Evolutionary conservation across 1,140 invertebrate species (phyloP), one percentile per base, ranked within the genome.

Genomic region (Leptestheria dahalacensis): DNA sequence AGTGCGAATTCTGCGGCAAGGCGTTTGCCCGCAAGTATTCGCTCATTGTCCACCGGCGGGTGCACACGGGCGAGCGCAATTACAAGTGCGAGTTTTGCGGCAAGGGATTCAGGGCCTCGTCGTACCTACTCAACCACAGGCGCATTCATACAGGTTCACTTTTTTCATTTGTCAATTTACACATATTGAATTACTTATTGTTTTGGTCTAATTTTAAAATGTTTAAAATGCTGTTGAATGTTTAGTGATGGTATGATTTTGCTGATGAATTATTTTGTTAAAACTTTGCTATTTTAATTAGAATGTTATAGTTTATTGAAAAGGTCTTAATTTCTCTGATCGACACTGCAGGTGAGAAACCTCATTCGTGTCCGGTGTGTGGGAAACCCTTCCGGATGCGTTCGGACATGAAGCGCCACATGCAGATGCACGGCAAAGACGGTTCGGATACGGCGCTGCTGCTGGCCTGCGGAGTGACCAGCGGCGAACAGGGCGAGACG

Each of bases 21-120:
- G 85, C 89, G 64, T 93, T 93, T 73, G 90, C 91, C 0, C 78
- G 93, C 18, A 88, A 92, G 62, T 95, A 96, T 68, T 94, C 91
- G 21, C 71, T 91, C n/a, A 88, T 85, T n/a, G 80, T 91, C 0
- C 92, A 95, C 68, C 76, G 88, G 0, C 75, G 88, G 46, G 91
- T 92, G 57, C 91, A 95, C 69, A 93, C 90, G 0, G 86, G 87
- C 6, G 90, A 94, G 67, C 79, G 83, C 28, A 91, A 91, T 71
- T 93, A 91, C 70, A 81, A 82, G 47, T 94, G 90, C 68, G 86
- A 90, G 66, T 88, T 80, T 66, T 94, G 87, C 68, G 78, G 75
- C 33, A 88, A 89, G 71, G 83, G 81, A 10, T 93, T 93, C 71
- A 73, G 88, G 23, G 87, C 88, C 1, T 88, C 86, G 52, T 87